Evolutionary conservation across 1,140 invertebrate genomes (phyloP), one percentile per base, ranked within the genome.

Genomic region (Aphaenogaster rudis): DNA sequence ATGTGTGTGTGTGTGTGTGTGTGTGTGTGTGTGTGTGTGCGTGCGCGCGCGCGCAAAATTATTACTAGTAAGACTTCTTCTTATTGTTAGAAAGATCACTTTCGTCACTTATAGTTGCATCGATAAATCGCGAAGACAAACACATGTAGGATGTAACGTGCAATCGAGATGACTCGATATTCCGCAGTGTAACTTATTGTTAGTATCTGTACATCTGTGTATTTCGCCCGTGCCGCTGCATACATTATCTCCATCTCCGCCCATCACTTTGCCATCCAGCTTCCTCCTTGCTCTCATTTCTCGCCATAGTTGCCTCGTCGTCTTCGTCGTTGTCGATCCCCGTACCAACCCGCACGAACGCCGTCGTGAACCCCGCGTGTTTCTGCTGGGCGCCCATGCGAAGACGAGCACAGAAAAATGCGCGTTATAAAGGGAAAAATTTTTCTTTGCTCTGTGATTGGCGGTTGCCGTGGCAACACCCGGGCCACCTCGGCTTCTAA

Each of bases 381-480:
- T 42, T 81, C 69, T 63, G 72, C 81, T 69, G 81, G 48, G 67
- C 82, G 86, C 71, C 86, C 90, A 88, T 88, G 88, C 79, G 69
- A 76, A 90, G 90, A 88, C 81, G 89, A 92, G 90, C 90, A 91
- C 91, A 94, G 93, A 94, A 93, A 94, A 94, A 94, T 92, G 92
- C 92, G 91, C 92, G 92, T 92, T 93, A 93, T 93, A 93, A 94
- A 94, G 93, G 93, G 93, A 94, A 94, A 94, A 94, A 94, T 95
- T 95, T 95, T 95, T 95, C 95, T 95, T 94, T 94, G 93, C 91
- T 88, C 91, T 95, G 93, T 95, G 95, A 95, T 95, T 95, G 95
- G 95, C 94, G 95, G 95, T 95, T 95, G 95, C 95, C 95, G 93
- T 95, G 92, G 95, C 94, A 95, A 95, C 95, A 94, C 94, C 95